Evolutionary conservation across 2,888 invertebrate genomes (phyloP).

Genomic region (Sminthurinus aureus): DNA sequence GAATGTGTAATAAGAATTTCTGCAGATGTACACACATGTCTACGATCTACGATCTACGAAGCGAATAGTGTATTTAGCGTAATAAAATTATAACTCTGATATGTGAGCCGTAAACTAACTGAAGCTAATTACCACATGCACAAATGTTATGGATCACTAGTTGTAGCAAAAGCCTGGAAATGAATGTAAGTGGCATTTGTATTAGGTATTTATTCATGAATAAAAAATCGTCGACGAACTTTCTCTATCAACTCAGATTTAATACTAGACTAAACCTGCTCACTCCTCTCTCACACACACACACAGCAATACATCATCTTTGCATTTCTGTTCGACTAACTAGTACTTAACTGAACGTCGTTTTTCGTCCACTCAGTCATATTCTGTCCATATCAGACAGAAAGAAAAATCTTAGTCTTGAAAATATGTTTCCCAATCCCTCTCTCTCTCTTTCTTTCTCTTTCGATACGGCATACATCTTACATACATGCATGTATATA

Average conservation of each 20-base stretch:
- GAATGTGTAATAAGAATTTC: no score
- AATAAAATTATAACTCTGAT: constrained; percentile 9
- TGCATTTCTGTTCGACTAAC: background rate
- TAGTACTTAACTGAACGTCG: constrained; percentile 15
- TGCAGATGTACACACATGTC: no score
- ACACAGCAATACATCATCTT: constrained; percentile 23
- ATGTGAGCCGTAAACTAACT: constrained; percentile 11
- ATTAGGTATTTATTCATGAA: no score
- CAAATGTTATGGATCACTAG: constrained; percentile 4
- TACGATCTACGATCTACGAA: no score
- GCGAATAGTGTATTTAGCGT: background rate
- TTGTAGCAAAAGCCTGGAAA: constrained; percentile 3
- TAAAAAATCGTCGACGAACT: constrained; percentile 30
- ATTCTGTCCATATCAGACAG: no score
- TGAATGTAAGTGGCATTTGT: constrained; percentile 11
- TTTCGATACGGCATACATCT: no score
- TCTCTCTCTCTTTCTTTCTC: no score
- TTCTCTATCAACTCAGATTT: constrained; percentile 31
- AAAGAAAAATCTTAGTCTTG: no score
- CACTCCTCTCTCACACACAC: constrained; percentile 13
- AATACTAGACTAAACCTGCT: constrained; percentile 18
- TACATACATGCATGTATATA: no score
- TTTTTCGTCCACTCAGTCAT: background rate
- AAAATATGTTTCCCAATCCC: no score
- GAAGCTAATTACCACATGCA: constrained; percentile 14